Base-by-base conservation (phyloP, 2,888 invertebrate genomes). In the Alloplasta piceator region DNA sequence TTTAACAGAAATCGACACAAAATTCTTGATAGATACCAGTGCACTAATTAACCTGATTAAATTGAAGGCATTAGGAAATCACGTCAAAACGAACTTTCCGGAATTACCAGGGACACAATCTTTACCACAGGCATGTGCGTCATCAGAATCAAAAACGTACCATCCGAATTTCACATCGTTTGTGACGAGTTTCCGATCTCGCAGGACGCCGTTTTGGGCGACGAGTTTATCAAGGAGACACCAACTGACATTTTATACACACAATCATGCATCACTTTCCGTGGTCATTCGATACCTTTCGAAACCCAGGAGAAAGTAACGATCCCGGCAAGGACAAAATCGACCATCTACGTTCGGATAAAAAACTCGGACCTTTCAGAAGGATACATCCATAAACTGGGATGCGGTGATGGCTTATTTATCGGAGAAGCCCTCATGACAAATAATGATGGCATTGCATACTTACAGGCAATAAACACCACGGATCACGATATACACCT, bases 191-290 rank as follows among this genome's bases (percentile, higher is more conserved):
- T n/a, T n/a, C n/a, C n/a, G n/a, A n/a, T n/a, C n/a, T n/a, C n/a
- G n/a, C n/a, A n/a, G n/a, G n/a, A 50, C n/a, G 58, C 74, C n/a
- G 63, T 67, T 9, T 41, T 75, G 1, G 74, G 67, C 1, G 66
- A 60, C 39, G 41, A 6, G 0, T 74, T 67, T 38, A 63, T 70
- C 9, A 55, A 55, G 26, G 46, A 63, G 1, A 76, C 50, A n/a
- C 64, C 64, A 6, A 58, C 77, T 3, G 70, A 70, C 9, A 64
- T 71, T 0, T n/a, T 77, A 0, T 77, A 71, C 5, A 71, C 56
- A 4, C 5, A 58, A 10, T 55, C 52, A 0, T 76, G 76, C 16
- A 76, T 76, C 6, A 14, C 68, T 5, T 70, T 76, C 10, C 46
- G 38, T 4, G 36, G 39, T 63, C n/a, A n/a, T n/a, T n/a, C n/a